These are phyloP conservation scores for Pterocles gutturalis DNA, from an alignment of 2,113 vertebrate genomes.

Conservation along the genomic window DNA sequence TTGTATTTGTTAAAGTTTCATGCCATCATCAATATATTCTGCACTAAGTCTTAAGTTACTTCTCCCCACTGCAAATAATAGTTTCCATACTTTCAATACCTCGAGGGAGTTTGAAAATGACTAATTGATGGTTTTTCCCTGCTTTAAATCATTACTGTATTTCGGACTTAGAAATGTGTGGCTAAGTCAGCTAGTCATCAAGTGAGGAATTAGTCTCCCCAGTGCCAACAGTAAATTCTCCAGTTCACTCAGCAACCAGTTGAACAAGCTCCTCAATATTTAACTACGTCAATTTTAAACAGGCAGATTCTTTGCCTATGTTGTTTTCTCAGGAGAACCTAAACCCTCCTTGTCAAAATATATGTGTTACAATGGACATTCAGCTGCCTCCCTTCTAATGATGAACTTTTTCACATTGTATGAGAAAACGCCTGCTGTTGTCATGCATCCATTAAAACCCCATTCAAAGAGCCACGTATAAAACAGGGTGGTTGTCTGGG, in stretches of 20 bases:
- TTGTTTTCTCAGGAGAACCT: conserved; percentile 53
- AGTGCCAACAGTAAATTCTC: conserved; percentile 5
- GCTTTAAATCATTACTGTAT: conserved; percentile 61
- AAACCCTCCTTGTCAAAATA: conserved; percentile 62
- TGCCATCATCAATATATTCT: conserved; percentile 36
- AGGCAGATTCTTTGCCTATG: conserved; percentile 25
- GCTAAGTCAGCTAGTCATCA: conserved; percentile 14
- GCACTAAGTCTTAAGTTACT: conserved; percentile 31
- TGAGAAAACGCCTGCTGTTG: neutral
- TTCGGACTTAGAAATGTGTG: conserved; percentile 38
- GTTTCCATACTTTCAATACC: conserved; percentile 50
- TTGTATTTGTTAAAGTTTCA: conserved; percentile 58
- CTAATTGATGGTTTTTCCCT: conserved; percentile 66
- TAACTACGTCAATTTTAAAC: conserved; percentile 37
- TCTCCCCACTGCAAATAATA: conserved; percentile 48
- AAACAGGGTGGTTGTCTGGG: neutral
- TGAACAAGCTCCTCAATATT: conserved; percentile 48
- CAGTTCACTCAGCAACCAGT: conserved; percentile 23
- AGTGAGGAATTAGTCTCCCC: conserved; percentile 17
- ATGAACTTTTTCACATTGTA: conserved; percentile 42
- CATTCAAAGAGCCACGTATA: neutral
- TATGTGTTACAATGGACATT: conserved; percentile 36
- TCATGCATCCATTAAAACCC: conserved; percentile 40
- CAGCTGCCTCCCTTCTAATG: conserved; percentile 49
- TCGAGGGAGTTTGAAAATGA: conserved; percentile 42